phyloP scores from a whole-genome alignment of 1,140 invertebrate genomes.

The Leptestheria dahalacensis region DNA sequence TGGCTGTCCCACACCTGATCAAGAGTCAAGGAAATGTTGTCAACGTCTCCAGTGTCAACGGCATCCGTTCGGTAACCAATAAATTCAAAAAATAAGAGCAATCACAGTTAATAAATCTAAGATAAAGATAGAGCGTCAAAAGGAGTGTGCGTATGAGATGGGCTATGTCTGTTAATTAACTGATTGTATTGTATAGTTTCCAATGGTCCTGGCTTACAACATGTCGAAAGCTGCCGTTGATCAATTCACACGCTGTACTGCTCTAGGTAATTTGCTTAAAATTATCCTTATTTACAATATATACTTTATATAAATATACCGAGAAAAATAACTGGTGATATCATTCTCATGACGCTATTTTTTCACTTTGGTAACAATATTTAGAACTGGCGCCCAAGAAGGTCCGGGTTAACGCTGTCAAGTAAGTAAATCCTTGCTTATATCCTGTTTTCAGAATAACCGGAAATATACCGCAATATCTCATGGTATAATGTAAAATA shows the following conservation, averaged over 20 bases:
- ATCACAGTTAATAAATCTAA: neutral
- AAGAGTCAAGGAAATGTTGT: conserved; percentile 34
- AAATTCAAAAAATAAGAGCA: neutral
- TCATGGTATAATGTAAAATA: no score
- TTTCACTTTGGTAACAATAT: neutral
- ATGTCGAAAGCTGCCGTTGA: conserved; percentile 80
- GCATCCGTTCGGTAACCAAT: conserved; percentile 34
- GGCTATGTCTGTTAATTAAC: neutral
- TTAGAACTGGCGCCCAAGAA: conserved; percentile 56
- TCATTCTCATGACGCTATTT: neutral
- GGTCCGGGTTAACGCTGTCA: conserved; percentile 69
- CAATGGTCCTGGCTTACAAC: conserved; percentile 61
- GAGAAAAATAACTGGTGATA: no score
- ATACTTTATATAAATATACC: no score
- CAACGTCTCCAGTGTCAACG: conserved; percentile 43
- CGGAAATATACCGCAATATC: no score
- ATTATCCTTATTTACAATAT: no score
- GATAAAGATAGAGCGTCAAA: neutral
- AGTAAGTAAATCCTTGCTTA: no score
- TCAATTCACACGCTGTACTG: conserved; percentile 69
- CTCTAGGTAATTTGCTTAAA: conserved; percentile 31
- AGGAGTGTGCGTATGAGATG: neutral
- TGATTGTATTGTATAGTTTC: no score
- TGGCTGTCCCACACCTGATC: conserved; percentile 37
- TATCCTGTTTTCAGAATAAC: no score